Base-by-base conservation (phyloP, 2,888 invertebrate species). In the Stenchaetothrips biformis region DNA sequence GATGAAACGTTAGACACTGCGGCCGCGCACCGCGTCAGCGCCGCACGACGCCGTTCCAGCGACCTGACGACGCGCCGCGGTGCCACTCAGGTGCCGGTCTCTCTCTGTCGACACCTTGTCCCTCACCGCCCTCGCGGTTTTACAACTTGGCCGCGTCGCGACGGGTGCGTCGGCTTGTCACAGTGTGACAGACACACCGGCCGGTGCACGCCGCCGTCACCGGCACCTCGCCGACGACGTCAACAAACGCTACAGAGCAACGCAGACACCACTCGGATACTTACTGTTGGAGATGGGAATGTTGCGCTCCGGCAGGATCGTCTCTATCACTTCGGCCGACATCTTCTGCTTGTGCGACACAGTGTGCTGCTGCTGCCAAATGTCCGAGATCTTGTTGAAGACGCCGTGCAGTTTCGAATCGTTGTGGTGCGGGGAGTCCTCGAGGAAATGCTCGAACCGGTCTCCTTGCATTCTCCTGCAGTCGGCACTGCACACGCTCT, bases 301-400 rank as follows among this genome's bases (percentile, higher is more conserved):
- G 49, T 48, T 77, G 78, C 49, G 80, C 74, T 82, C 82, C 16
- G 80, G 81, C 78, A 81, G 80, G 81, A 82, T 80, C 18, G 82
- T 81, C 37, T 82, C 82, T 13, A 82, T 81, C 62, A 82, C 82
- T 27, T 82, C 82, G 27, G 81, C 78, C 53, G 82, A 81, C 82
- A 82, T 81, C 80, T 81, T 82, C 78, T 74, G 77, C 49, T 77
- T 78, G 74, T 78, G 81, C n/a, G 82, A 80, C 62, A 80, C 80
- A 48, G 81, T 79, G 79, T 83, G 82, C 80, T 83, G 83, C 59
- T 81, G 79, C 62, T 82, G 82, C 79, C 82, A 82, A 77, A 83
- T 82, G 81, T 83, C 82, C 27, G 83, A 82, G 79, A 83, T 82
- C 81, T 83, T 83, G 81, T 83, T 83, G 81, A 83, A 83, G n/a